Conservation (phyloP, 2,888 invertebrate genomes). For the Frankliniella fusca region DNA sequence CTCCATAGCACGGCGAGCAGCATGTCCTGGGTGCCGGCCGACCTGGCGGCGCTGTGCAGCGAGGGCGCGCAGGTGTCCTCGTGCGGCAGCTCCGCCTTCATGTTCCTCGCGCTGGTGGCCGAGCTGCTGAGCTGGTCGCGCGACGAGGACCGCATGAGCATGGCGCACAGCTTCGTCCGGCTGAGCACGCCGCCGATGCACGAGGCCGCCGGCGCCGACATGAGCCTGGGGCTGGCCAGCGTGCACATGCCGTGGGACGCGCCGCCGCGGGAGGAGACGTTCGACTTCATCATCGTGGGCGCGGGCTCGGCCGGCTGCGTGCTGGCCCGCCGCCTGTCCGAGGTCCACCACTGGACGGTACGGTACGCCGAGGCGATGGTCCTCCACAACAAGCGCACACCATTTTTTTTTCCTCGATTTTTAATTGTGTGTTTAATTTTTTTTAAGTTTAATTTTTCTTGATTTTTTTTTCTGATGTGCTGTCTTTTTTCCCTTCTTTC, state of each 20-base stretch:
- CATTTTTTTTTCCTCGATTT: too few relatives aligned
- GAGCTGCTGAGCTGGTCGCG: constrained; percentile 39
- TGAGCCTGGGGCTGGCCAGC: not conserved
- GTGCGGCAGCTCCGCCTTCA: constrained; percentile 39
- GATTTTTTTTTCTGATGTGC: too few relatives aligned
- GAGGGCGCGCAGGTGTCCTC: constrained; percentile 35
- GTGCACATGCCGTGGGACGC: not conserved
- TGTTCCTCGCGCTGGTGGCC: constrained; percentile 41
- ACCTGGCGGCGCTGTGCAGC: constrained; percentile 34
- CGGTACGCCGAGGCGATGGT: too few relatives aligned
- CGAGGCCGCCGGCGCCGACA: not conserved
- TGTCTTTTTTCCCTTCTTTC: too few relatives aligned
- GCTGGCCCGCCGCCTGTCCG: constrained; percentile 50
- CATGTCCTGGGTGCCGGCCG: constrained; percentile 39
- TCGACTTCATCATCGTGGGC: constrained; percentile 52
- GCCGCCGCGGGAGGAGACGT: constrained; percentile 39
- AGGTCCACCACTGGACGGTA: constrained; percentile 46
- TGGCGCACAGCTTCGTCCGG: not conserved
- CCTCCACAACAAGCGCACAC: too few relatives aligned
- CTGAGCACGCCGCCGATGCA: constrained; percentile 27
- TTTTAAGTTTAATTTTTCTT: too few relatives aligned
- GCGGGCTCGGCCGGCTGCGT: constrained; percentile 53
- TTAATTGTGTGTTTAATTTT: too few relatives aligned
- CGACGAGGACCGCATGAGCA: constrained; percentile 31
- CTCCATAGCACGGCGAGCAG: not conserved